Conservation (phyloP, 2,113 vertebrate species). For the Crotalus viridis region DNA sequence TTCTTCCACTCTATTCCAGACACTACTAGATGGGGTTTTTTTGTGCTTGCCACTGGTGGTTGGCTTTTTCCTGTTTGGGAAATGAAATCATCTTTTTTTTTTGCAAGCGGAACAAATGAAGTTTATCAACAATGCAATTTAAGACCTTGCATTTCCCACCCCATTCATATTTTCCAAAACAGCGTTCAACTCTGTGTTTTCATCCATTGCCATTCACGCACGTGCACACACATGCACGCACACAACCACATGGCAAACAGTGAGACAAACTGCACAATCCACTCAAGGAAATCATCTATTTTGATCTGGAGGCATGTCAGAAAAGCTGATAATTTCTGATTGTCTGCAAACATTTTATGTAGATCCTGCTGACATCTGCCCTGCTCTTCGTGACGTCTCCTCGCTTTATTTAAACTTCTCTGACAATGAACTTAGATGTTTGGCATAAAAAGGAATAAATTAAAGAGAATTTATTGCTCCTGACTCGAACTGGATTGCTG, state of each 20-base stretch:
- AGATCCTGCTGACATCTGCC: constrained; percentile 2
- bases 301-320: constrained; percentile 20
- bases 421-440: background rate
- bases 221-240: background rate
- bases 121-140: constrained; percentile 33
- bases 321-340: background rate
- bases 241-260: background rate
- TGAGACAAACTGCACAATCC: constrained; percentile 11
- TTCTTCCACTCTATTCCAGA: background rate
- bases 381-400: constrained; percentile 9
- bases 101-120: background rate
- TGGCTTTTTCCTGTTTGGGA: background rate
- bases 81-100: background rate
- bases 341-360: accelerated
- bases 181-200: constrained; percentile 45
- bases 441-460: constrained; percentile 1
- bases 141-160: background rate
- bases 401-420: accelerated
- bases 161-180: constrained; percentile 43
- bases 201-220: constrained; percentile 38
- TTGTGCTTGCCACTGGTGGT: background rate
- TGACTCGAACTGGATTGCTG: background rate
- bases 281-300: background rate
- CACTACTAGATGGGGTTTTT: background rate
- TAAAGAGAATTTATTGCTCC: background rate